phyloP scores from a whole-genome alignment of 2,888 invertebrate species.

The Lepidonotus clava region DNA sequence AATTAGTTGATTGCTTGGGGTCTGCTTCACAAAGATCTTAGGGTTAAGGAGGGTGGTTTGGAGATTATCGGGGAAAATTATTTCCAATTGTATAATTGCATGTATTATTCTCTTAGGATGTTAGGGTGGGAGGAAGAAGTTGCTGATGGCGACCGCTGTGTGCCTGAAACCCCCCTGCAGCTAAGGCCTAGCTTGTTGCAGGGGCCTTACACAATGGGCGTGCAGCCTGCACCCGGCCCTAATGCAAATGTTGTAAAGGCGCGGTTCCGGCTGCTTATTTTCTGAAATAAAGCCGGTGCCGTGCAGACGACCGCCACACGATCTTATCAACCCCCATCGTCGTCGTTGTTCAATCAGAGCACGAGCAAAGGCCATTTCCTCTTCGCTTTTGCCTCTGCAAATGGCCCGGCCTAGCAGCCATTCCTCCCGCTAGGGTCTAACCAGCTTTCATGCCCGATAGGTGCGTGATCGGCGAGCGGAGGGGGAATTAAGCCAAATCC shows the following conservation, averaged over 20 bases:
- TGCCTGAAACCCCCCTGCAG: constrained; percentile 8
- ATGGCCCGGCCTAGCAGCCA: neutral
- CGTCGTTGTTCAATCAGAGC: constrained; percentile 16
- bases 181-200: neutral
- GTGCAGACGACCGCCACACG: constrained; percentile 14
- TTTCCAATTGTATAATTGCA: neutral
- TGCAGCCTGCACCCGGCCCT: neutral
- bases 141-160: neutral
- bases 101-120: neutral
- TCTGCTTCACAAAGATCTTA: neutral
- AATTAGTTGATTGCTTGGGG: constrained; percentile 3
- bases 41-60: neutral
- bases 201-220: neutral
- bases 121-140: neutral
- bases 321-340: neutral
- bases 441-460: constrained; percentile 41
- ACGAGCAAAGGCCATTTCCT: neutral
- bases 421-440: neutral
- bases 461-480: constrained; percentile 12
- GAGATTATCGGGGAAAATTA: neutral
- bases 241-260: constrained; percentile 28
- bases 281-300: neutral
- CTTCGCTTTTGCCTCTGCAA: neutral
- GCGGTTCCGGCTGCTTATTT: constrained; percentile 31
- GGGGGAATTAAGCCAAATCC: constrained; percentile 34